Conservation (phyloP, 2,888 invertebrate species). For the Hypomecis punctinalis region DNA sequence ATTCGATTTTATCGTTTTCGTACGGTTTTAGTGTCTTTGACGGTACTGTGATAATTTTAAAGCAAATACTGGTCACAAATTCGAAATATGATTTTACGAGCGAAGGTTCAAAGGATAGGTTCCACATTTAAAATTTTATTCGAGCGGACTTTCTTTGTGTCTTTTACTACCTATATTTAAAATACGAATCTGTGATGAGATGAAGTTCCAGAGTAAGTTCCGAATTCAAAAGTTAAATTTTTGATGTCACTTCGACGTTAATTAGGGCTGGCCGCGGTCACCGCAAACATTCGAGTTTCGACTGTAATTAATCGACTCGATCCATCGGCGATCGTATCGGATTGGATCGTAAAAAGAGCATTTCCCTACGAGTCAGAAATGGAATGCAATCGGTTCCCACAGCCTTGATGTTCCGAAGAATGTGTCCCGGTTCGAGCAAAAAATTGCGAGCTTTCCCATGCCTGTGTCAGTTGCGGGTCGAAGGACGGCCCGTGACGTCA, state of each 20-base stretch:
- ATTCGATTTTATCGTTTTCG: conserved; percentile 49
- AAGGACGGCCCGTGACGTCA: conserved; percentile 60
- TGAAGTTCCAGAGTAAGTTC: neutral
- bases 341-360: conserved; percentile 69
- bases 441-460: conserved; percentile 81
- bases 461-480: conserved; percentile 59
- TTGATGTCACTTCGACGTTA: conserved; percentile 51
- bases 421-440: conserved; percentile 73
- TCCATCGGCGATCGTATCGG: conserved; percentile 76
- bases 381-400: conserved; percentile 83
- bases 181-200: too few species aligned
- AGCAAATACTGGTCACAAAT: conserved; percentile 21
- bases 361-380: conserved; percentile 67
- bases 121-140: too few species aligned
- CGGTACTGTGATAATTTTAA: conserved; percentile 26
- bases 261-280: conserved; percentile 63
- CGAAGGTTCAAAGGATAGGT: too few species aligned
- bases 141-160: too few species aligned
- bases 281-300: conserved; percentile 66
- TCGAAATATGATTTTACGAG: conserved; percentile 41
- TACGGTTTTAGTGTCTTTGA: conserved; percentile 38
- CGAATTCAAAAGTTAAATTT: conserved; percentile 49
- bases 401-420: conserved; percentile 73
- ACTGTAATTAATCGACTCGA: conserved; percentile 75
- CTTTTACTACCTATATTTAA: too few species aligned